Evolutionary conservation across 2,888 invertebrate species (phyloP), one percentile per base, ranked within the genome.

Genomic region (Tryphoninae sp.): DNA sequence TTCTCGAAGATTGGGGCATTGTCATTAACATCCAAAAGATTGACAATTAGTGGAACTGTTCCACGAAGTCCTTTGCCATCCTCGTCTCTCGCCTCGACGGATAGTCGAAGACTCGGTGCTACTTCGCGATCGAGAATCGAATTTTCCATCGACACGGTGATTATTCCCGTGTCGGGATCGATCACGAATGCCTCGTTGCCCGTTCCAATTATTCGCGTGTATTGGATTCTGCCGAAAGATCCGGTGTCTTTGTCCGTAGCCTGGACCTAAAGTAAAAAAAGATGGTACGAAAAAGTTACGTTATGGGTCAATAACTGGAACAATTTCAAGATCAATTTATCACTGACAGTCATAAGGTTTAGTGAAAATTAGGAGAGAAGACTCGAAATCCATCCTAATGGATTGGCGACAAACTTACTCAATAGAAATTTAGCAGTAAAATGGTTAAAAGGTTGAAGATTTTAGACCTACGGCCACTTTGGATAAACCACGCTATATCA

Each of bases 71-170:
- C 97, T 87, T 94, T 93, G 73, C 97, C 97, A 87, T 97, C 95
- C 90, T 96, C 96, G 92, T 98, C 98, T 85, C 96, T 94, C 82
- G 98, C 98, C 93, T 96, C 96, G 83, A 98, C 96, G 89, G 95
- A 95, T 87, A 98, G 94, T 90, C 95, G 94, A 91, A 97, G 94
- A 86, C 95, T 95, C 86, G 96, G 94, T 92, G 95, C 95, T 49
- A 94, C 93, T 93, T 98, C 98, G 55, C 97, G 95, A 92, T 99
- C 98, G 85, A 98, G 95, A 26, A 95, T 95, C 86, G 95, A 94
- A 16, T 86, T 88, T 87, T 95, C 94, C 62, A 95, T 95, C 49
- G 95, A 95, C 45, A 98, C 95, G 4, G 96, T 96, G 86, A 99
- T 96, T 71, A 95, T 91, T 51, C 98, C 98, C 13, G 96, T 95